phyloP scores from a whole-genome alignment of 2,888 invertebrate genomes.

The Dryomyza anilis region DNA sequence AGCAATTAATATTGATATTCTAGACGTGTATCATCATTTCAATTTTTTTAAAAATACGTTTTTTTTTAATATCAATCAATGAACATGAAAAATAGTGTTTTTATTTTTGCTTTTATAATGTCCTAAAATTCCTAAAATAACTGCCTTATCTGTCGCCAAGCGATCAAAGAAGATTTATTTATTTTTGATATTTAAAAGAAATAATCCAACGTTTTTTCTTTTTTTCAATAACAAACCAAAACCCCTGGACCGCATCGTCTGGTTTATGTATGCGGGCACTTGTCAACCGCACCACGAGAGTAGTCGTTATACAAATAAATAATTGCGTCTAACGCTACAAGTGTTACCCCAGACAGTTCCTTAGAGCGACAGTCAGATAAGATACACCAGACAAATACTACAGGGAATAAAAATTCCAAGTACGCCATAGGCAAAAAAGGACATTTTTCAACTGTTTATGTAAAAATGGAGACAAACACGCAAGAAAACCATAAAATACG shows the following conservation, averaged over 20 bases:
- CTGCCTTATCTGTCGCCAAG: not conserved
- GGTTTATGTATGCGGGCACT: slow-evolving; percentile 23
- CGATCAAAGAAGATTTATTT: slow-evolving; percentile 11
- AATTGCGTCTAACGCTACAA: slow-evolving; percentile 13
- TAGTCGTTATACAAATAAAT: slow-evolving; percentile 19
- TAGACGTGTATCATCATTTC: too few relatives aligned
- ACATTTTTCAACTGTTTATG: not conserved
- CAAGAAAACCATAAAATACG: too few relatives aligned
- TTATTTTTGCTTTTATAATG: too few relatives aligned
- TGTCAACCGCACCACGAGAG: slow-evolving; percentile 32
- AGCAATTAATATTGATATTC: too few relatives aligned
- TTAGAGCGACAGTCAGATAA: not conserved
- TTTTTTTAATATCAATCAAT: too few relatives aligned
- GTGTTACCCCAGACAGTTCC: not conserved
- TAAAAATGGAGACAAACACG: not conserved
- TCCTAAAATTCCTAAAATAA: too few relatives aligned
- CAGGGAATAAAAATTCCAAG: not conserved
- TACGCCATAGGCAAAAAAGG: not conserved
- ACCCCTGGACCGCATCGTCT: not conserved
- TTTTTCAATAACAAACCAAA: not conserved
- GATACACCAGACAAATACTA: not conserved
- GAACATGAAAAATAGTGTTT: too few relatives aligned
- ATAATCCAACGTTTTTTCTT: not conserved
- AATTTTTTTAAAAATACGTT: too few relatives aligned
- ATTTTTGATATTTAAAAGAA: not conserved